phyloP scores from a whole-genome alignment of 2,888 invertebrate genomes.

The Ephialtes manifestator region DNA sequence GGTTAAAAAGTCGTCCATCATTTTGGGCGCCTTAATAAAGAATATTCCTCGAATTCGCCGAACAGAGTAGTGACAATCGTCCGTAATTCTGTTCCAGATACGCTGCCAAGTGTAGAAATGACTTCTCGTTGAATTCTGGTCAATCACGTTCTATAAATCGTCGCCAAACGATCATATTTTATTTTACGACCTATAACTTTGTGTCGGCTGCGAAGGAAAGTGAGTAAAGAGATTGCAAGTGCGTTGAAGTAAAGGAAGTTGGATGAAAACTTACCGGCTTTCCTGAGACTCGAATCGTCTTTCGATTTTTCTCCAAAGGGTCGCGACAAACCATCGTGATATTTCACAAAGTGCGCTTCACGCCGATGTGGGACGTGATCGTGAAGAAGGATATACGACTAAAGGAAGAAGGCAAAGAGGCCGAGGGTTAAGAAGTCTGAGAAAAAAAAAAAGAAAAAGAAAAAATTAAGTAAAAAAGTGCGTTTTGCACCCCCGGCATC shows the following conservation, averaged over 20 bases:
- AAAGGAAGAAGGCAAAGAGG: constrained; percentile 1
- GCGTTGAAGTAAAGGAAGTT: background rate
- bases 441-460: background rate
- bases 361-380: constrained; percentile 9
- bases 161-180: constrained; percentile 47
- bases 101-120: constrained; percentile 27
- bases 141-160: constrained; percentile 41
- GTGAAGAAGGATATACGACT: background rate
- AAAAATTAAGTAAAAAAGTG: constrained; percentile 2
- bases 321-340: background rate
- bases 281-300: background rate
- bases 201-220: constrained; percentile 1
- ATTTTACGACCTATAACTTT: constrained; percentile 49
- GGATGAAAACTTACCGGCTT: background rate
- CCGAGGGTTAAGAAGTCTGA: background rate
- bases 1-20: background rate
- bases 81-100: constrained; percentile 7
- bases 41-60: constrained; percentile 6
- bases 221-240: constrained; percentile 18
- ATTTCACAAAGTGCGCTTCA: constrained; percentile 18
- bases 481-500: constrained; percentile 17
- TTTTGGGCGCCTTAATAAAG: background rate
- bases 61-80: background rate
- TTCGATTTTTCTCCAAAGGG: background rate
- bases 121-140: constrained; percentile 31